These are phyloP conservation scores for Tetramorium simillimum DNA, from an alignment of 1,140 invertebrate species.

Conservation along the genomic window DNA sequence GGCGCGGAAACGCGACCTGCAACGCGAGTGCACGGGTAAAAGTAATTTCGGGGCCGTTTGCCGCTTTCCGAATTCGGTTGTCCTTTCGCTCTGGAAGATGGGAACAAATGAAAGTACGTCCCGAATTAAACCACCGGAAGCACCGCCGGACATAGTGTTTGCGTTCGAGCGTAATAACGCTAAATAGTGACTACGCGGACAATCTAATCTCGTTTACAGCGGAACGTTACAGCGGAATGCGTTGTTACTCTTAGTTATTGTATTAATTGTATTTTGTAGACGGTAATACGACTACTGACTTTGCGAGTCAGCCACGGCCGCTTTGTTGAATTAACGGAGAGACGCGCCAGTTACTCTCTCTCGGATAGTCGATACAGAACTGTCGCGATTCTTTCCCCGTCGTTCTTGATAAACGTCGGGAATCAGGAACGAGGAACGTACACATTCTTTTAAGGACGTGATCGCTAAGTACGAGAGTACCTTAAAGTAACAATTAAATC, in stretches of 20 bases:
- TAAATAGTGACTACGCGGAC: slow-evolving; percentile 54
- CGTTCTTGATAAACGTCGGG: not conserved
- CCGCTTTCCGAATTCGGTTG: slow-evolving; percentile 48
- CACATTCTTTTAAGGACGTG: slow-evolving; percentile 13
- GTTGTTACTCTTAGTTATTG: slow-evolving; percentile 36
- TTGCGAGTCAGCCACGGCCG: not conserved
- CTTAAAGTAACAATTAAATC: slow-evolving; percentile 19
- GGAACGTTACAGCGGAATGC: slow-evolving; percentile 29
- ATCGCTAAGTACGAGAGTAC: slow-evolving; percentile 37
- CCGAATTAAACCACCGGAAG: slow-evolving; percentile 43
- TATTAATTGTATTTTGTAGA: slow-evolving; percentile 60
- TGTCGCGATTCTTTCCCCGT: slow-evolving; percentile 1
- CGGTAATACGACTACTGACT: slow-evolving; percentile 15
- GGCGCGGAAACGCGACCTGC: not conserved
- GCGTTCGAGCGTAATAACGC: slow-evolving; percentile 45
- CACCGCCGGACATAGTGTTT: slow-evolving; percentile 18
- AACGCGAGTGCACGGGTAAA: not conserved
- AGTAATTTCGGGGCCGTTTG: slow-evolving; percentile 29
- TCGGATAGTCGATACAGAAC: slow-evolving; percentile 18
- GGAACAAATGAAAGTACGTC: slow-evolving; percentile 49
- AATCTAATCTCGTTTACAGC: slow-evolving; percentile 54
- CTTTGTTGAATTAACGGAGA: slow-evolving; percentile 35
- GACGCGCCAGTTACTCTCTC: not conserved
- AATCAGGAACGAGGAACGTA: not conserved
- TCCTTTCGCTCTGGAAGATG: not conserved